Percentiles rank a stretch among this genome's conserved stretches.
These are phyloP conservation scores for Neoniphon sammara DNA, from an alignment of 2,797 vertebrate genomes.

Conservation along the genomic window DNA sequence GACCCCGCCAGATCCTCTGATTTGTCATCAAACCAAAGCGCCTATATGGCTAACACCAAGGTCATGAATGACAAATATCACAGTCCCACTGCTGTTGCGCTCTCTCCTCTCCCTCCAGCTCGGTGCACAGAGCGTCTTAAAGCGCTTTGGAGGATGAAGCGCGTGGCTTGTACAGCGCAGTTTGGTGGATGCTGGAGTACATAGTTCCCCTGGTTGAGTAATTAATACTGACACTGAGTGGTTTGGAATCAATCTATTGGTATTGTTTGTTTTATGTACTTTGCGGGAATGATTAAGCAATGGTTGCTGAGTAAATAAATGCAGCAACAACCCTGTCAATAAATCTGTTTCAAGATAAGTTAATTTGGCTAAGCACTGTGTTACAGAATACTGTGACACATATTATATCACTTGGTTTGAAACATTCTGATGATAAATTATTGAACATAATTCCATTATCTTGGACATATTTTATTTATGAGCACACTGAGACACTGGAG, in stretches of 20 bases:
- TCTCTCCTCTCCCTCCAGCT: conserved; percentile 40
- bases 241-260: conserved; percentile 74
- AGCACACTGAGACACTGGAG: conserved; percentile 80
- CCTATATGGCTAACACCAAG: conserved; percentile 53
- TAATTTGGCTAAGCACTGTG: conserved; percentile 83
- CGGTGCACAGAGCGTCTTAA: conserved; percentile 6
- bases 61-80: conserved; percentile 73
- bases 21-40: conserved; percentile 79
- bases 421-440: conserved; percentile 85
- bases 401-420: conserved; percentile 81
- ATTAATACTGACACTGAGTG: conserved; percentile 75
- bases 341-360: conserved; percentile 83
- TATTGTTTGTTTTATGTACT: conserved; percentile 79
- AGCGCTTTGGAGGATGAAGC: conserved; percentile 34
- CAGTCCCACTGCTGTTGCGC: conserved; percentile 39
- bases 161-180: conserved; percentile 25
- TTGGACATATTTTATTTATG: conserved; percentile 86
- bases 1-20: conserved; percentile 74
- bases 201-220: conserved; percentile 54
- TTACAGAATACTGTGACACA: conserved; percentile 78
- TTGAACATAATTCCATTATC: conserved; percentile 87
- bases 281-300: conserved; percentile 79
- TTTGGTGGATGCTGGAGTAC: conserved; percentile 38
- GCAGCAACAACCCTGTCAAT: conserved; percentile 74
- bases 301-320: conserved; percentile 79